phyloP scores from a whole-genome alignment of 2,113 vertebrate genomes.

The Anas platyrhynchos region DNA sequence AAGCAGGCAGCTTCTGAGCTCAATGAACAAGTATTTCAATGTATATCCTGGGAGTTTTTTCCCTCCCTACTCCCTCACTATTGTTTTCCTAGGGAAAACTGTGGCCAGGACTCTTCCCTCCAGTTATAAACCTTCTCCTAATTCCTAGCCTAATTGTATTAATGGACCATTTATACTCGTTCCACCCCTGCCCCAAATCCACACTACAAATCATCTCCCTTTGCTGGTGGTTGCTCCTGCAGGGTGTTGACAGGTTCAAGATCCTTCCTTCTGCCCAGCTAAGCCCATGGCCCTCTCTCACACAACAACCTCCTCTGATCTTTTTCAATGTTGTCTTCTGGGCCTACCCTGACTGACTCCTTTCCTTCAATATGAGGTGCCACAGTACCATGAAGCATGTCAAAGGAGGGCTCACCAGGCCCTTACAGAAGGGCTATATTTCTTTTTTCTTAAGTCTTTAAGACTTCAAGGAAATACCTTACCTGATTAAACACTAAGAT shows the following conservation, averaged over 20 bases:
- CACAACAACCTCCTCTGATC: not conserved
- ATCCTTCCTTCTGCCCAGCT: too few relatives aligned
- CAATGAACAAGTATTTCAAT: not conserved
- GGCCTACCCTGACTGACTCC: not conserved
- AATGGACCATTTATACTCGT: not conserved
- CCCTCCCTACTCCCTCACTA: not conserved
- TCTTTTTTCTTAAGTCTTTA: not conserved
- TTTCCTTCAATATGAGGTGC: too few relatives aligned
- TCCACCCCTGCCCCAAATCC: not conserved
- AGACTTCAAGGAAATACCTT: not conserved
- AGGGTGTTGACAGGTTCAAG: not conserved
- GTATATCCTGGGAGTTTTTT: not conserved
- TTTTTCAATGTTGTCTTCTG: rapidly evolving
- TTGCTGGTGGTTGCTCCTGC: not conserved
- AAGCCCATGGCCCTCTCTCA: not conserved
- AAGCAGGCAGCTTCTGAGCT: not conserved
- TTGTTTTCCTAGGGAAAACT: not conserved
- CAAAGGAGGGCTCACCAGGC: not conserved
- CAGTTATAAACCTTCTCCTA: not conserved
- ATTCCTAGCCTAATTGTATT: not conserved
- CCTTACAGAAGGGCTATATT: not conserved
- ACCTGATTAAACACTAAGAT: not conserved
- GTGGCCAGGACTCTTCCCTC: not conserved
- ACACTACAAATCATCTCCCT: not conserved
- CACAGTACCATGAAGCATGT: rapidly evolving